A percentile compares a stretch with the other conserved stretches of the same genome.
Conservation (phyloP, 2,113 vertebrate genomes). For the Sakesphorus luctuosus region DNA sequence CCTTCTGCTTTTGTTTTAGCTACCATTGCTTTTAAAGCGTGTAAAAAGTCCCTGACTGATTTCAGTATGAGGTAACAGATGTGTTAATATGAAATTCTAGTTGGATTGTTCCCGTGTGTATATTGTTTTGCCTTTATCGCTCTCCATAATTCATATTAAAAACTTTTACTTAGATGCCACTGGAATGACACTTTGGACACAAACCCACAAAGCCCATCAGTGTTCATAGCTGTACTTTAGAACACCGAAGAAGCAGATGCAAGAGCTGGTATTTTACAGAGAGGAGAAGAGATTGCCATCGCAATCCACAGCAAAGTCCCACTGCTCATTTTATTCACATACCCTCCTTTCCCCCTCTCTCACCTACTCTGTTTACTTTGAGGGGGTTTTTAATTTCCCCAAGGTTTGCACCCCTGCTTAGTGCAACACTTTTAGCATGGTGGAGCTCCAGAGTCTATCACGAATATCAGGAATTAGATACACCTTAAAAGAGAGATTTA, state of each 20-base stretch:
- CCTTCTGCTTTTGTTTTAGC: constrained; percentile 15
- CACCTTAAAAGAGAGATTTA: not conserved
- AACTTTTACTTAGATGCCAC: not conserved
- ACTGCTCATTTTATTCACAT: not conserved
- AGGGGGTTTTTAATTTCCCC: not conserved
- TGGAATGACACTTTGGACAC: not conserved
- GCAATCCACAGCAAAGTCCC: not conserved
- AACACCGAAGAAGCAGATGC: not conserved
- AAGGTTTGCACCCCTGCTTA: not conserved
- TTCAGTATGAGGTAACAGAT: not conserved
- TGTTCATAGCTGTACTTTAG: not conserved
- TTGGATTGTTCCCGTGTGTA: not conserved
- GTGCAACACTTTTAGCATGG: not conserved
- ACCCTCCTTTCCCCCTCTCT: not conserved
- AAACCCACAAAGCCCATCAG: not conserved
- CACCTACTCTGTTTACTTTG: not conserved
- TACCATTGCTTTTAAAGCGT: not conserved
- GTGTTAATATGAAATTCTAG: not conserved
- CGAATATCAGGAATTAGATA: not conserved
- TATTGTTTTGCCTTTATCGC: not conserved
- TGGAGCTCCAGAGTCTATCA: not conserved
- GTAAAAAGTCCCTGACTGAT: not conserved
- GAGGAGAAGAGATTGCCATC: not conserved
- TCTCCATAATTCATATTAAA: not conserved
- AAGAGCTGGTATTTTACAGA: not conserved